phyloP scores from a whole-genome alignment of 2,888 invertebrate species.

The Plagodis dolabraria region DNA sequence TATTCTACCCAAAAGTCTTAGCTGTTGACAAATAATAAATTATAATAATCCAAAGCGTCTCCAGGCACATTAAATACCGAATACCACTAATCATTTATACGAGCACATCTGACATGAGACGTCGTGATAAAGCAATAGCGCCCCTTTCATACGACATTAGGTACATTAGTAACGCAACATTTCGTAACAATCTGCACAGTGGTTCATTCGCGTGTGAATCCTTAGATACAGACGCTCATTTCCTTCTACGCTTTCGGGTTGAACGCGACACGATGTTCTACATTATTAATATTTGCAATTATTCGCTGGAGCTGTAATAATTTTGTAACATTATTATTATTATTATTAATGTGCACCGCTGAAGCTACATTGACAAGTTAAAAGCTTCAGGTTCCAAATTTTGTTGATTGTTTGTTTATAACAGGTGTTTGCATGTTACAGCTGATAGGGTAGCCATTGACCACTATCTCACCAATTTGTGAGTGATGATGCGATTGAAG shows the following conservation, averaged over 20 bases:
- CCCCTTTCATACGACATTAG: conserved; percentile 84
- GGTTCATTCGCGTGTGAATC: conserved; percentile 81
- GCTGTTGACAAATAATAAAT: conserved; percentile 10
- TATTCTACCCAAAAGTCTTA: background rate
- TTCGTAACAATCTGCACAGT: conserved; percentile 81
- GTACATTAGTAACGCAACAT: conserved; percentile 83
- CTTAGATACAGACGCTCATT: conserved; percentile 84
- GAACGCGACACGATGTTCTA: conserved; percentile 53
- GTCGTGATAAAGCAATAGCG: conserved; percentile 76
- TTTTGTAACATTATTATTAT: background rate
- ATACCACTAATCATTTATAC: conserved; percentile 56
- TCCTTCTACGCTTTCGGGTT: conserved; percentile 65
- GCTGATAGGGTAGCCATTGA: too few relatives aligned
- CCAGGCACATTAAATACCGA: conserved; percentile 34
- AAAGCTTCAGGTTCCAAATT: too few relatives aligned
- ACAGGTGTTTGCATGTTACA: too few relatives aligned
- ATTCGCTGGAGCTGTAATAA: conserved; percentile 17
- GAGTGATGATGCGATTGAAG: too few relatives aligned
- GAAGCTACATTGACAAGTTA: too few relatives aligned
- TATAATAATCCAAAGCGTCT: conserved; percentile 11
- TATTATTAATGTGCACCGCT: too few relatives aligned
- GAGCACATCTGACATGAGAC: conserved; percentile 58
- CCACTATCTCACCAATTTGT: too few relatives aligned
- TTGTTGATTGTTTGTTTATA: too few relatives aligned
- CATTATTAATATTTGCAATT: conserved; percentile 48